phyloP scores from a whole-genome alignment of 2,113 vertebrate genomes.

The Clinocottus analis region DNA sequence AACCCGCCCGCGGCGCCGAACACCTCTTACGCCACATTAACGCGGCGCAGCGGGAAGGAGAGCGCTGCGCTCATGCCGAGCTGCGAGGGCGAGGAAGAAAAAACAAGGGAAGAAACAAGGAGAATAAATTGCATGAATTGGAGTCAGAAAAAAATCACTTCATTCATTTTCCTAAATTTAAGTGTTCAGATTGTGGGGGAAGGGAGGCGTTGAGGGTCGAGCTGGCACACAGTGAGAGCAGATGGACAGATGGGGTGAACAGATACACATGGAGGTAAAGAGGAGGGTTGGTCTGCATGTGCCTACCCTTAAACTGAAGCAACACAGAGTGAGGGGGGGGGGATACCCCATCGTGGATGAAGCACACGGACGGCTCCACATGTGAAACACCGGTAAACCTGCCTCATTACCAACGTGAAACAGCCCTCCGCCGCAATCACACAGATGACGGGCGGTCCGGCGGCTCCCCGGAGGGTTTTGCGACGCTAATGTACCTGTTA shows the following conservation, averaged over 20 bases:
- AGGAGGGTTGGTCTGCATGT: conserved; percentile 5
- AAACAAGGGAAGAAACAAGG: background rate
- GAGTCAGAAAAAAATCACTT: background rate
- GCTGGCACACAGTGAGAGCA: conserved; percentile 47
- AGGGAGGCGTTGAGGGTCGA: background rate
- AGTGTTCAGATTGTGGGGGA: too few relatives aligned
- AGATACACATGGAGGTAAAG: conserved; percentile 19
- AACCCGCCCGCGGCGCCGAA: conserved; percentile 34
- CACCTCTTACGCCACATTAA: conserved; percentile 34
- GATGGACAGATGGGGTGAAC: conserved; percentile 24
- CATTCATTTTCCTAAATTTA: background rate
- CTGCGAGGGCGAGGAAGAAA: background rate
- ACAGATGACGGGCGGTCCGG: conserved; percentile 24
- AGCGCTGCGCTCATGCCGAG: conserved; percentile 10
- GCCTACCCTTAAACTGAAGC: background rate
- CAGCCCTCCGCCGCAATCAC: background rate
- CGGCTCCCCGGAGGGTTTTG: conserved; percentile 27
- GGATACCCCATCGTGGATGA: background rate
- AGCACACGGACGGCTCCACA: conserved; percentile 27
- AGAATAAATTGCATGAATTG: background rate
- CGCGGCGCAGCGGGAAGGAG: conserved; percentile 15
- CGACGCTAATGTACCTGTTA: conserved; percentile 44
- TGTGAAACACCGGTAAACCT: conserved; percentile 32
- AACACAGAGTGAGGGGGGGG: background rate
- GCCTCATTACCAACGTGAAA: conserved; percentile 30